Conservation (phyloP, 1,140 invertebrate species). For the Heterodera carotae region DNA sequence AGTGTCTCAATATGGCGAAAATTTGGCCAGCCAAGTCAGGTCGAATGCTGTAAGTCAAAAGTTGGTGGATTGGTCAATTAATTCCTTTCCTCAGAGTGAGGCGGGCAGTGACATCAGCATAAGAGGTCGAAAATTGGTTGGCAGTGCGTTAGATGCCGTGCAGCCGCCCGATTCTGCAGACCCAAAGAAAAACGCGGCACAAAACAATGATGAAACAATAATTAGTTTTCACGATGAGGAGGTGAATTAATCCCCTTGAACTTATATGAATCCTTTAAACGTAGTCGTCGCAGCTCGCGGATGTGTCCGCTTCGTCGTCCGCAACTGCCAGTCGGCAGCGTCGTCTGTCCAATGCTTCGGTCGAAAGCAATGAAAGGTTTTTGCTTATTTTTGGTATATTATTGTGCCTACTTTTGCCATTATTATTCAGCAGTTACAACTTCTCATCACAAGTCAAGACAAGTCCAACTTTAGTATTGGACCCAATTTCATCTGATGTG, state of each 20-base stretch:
- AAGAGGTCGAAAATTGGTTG: slow-evolving; percentile 16
- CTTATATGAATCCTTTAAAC: not conserved
- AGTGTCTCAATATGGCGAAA: slow-evolving; percentile 48
- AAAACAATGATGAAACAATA: not conserved
- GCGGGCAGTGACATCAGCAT: slow-evolving; percentile 48
- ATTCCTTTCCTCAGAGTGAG: slow-evolving; percentile 37
- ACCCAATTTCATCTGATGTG: slow-evolving; percentile 42
- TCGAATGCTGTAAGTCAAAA: slow-evolving; percentile 34
- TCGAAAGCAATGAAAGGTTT: slow-evolving; percentile 43
- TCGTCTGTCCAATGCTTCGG: slow-evolving; percentile 38
- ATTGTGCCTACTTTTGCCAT: not conserved
- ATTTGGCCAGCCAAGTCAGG: slow-evolving; percentile 45
- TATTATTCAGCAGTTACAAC: slow-evolving; percentile 31
- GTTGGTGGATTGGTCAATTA: slow-evolving; percentile 1
- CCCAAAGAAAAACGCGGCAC: not conserved
- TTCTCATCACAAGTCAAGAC: slow-evolving; percentile 18
- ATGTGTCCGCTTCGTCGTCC: slow-evolving; percentile 10
- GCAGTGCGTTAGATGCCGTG: not conserved
- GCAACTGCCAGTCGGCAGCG: slow-evolving; percentile 11
- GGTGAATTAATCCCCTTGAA: too few species aligned
- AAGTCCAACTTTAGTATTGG: slow-evolving; percentile 13
- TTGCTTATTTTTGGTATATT: too few species aligned
- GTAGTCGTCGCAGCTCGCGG: too few species aligned
- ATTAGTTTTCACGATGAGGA: slow-evolving; percentile 8
- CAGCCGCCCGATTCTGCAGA: not conserved